A percentile compares a stretch with the other conserved stretches of the same genome.
phyloP scores from a whole-genome alignment of 2,113 vertebrate genomes.

The Cochlearius cochlearius region DNA sequence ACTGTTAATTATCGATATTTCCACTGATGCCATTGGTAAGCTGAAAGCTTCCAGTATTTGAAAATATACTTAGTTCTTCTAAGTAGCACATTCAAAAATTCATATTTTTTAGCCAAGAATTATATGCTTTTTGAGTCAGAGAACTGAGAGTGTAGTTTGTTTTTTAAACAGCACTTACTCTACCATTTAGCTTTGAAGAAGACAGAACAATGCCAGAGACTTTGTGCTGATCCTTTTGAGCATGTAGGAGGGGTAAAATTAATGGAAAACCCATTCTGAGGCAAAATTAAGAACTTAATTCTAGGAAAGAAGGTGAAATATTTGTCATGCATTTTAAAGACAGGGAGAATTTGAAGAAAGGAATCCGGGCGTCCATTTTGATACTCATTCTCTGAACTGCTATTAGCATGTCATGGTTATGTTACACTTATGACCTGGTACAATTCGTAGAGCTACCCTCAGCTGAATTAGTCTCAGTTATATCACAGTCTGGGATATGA shows the following conservation, averaged over 20 bases:
- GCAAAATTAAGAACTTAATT: not conserved
- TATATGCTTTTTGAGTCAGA: not conserved
- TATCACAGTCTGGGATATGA: not conserved
- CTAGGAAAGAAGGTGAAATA: not conserved
- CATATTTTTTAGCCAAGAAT: not conserved
- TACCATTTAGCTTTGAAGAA: not conserved
- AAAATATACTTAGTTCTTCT: not conserved
- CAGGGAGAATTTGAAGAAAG: not conserved
- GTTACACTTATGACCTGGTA: not conserved
- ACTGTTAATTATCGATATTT: not conserved
- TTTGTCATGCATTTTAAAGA: not conserved
- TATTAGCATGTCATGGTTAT: not conserved
- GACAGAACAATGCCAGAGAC: not conserved
- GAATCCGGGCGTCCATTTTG: not conserved
- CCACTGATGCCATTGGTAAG: not conserved
- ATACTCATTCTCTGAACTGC: not conserved
- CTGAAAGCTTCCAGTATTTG: not conserved
- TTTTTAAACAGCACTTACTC: not conserved
- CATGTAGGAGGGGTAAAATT: not conserved
- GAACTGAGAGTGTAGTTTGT: not conserved
- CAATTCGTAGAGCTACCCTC: not conserved
- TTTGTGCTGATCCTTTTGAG: not conserved
- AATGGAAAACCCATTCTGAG: not conserved
- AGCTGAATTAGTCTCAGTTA: not conserved
- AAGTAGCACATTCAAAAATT: not conserved